Evolutionary conservation across 2,797 vertebrate species (phyloP), one percentile per base, ranked within the genome.

Genomic region (Chelmon rostratus): DNA sequence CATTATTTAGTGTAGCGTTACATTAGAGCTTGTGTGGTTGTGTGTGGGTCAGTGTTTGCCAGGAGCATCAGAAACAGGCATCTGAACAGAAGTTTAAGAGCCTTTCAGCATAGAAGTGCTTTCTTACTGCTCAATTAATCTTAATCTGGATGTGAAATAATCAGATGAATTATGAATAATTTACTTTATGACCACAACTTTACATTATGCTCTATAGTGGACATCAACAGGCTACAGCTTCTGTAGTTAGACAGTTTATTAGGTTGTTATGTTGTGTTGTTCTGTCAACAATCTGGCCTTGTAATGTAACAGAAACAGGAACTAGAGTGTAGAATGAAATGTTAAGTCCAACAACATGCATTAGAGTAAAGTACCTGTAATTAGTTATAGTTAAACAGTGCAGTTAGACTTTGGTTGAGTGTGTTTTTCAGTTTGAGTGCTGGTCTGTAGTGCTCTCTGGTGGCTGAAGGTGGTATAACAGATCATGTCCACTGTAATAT

Each of bases 401-500:
- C 23, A 19, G 13, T 61, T 54, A 3, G 73, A 38, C 18, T 59
- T 23, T 15, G 2, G 33, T 23, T 68, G 31, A 61, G 47, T 12
- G 15, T 33, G 15, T 5, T 18, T 13, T 11, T 8, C 28, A 25
- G n/a, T 53, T 28, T 70, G 19, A 64, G 33, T 58, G 11, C 19
- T 46, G 61, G 53, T 40, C 46, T 83, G 6, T 67, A 75, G n/a
- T 23, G 85, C 23, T 84, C 76, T 33, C 89, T 87, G 11, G 68
- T 90, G 92, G 87, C 71, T 6, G 0, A 52, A 57, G 16, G 2
- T 72, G 69, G 59, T 62, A 76, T 64, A n/a, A 59, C 74, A 62
- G 23, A 12, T 50, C n/a, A 46, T 33, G 67, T 23, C 12, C 1
- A 46, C 44, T 21, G 8, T 4, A 52, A 18, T 18, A 9, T 52